Evolutionary conservation across 1,140 invertebrate species (phyloP), one percentile per base, ranked within the genome.

Genomic region (Drosophila funebris): DNA sequence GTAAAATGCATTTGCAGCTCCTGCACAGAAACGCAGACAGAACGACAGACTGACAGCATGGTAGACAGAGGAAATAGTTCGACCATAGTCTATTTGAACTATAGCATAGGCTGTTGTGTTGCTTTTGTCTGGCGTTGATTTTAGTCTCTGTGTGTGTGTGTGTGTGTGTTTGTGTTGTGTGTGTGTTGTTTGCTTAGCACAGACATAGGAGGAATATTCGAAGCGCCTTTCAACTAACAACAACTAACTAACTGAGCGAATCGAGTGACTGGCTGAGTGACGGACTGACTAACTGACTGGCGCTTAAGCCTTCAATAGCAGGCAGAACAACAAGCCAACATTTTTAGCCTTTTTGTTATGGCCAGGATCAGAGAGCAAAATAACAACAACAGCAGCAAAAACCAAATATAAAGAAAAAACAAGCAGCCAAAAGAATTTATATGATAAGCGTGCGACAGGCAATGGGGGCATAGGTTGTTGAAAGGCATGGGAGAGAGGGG

Each of bases 291-390:
- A 62, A 56, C 73, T 69, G 78, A 39, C 78, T 37, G 76, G 29
- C 77, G 81, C 70, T 78, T 79, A 87, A 88, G 83, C 83, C 83
- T 87, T 87, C 83, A 87, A 87, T 87, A 78, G 60, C 83, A 88
- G 84, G 43, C 76, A 48, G 31, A 73, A 56, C 57, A 57, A 50
- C 52, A 71, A 68, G 58, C 39, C 75, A 81, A 82, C 76, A 76
- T 80, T 85, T 85, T 81, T 84, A 87, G 83, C 81, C 83, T 88
- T 87, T 87, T 87, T 83, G 78, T 64, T 76, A 72, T 76, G 66
- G 46, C 72, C 58, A 48, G 73, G 67, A 84, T 73, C 68, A 85
- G 72, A 69, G 73, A 72, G 66, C 66, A 66, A 54, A 50, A 39
- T 62, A 74, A 39, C 66, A 74, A 22, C 29, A 39, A 44, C 20